Conservation (phyloP, 1,140 invertebrate species). For the Calliphora vicina region DNA sequence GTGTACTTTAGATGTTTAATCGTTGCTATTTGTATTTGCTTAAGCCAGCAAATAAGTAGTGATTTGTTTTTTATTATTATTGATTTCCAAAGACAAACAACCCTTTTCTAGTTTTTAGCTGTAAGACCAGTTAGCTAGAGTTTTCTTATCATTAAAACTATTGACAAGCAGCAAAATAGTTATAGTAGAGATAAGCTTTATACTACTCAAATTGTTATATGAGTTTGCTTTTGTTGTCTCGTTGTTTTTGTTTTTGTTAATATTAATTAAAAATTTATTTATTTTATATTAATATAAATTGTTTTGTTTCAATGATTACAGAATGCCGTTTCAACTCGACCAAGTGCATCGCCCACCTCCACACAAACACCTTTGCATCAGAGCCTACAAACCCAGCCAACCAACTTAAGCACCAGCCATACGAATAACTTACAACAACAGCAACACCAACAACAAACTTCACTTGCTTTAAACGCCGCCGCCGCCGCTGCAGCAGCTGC, state of each 20-base stretch:
- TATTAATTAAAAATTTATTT: slow-evolving; percentile 5
- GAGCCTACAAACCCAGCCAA: slow-evolving; percentile 44
- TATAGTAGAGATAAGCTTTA: too few relatives aligned
- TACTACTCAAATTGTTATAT: background rate
- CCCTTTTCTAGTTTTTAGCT: background rate
- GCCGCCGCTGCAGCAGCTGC: slow-evolving; percentile 64
- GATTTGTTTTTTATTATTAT: background rate
- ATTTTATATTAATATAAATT: background rate
- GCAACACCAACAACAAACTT: slow-evolving; percentile 69
- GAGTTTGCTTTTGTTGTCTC: background rate
- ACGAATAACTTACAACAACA: slow-evolving; percentile 59
- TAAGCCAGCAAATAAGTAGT: background rate
- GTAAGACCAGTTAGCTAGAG: too few relatives aligned
- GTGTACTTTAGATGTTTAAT: slow-evolving; percentile 4
- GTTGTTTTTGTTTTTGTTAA: too few relatives aligned
- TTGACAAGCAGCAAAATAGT: background rate
- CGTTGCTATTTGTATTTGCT: background rate
- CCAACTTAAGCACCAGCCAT: slow-evolving; percentile 34
- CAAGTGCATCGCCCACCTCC: slow-evolving; percentile 61
- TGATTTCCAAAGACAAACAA: background rate
- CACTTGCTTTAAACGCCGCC: slow-evolving; percentile 66
- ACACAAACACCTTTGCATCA: slow-evolving; percentile 54
- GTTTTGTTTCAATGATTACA: slow-evolving; percentile 40
- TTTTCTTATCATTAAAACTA: background rate
- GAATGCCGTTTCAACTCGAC: slow-evolving; percentile 64